Conservation (phyloP, 1,140 invertebrate genomes). For the Papilio polyxenes region DNA sequence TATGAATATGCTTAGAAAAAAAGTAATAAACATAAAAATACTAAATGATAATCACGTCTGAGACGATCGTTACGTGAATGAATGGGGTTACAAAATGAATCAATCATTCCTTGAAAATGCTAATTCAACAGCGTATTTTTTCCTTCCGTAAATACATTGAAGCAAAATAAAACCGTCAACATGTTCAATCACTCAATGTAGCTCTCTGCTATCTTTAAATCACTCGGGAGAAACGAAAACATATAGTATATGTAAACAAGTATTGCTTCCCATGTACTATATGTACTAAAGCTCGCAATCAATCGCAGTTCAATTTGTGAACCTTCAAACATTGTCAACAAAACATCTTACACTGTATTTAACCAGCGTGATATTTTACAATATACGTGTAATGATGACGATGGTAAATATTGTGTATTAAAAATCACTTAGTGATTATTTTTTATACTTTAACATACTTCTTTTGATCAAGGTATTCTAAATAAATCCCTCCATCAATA, state of each 20-base stretch:
- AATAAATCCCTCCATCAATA: no score
- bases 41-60: slow-evolving; percentile 10
- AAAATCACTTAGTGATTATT: no score
- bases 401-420: no score
- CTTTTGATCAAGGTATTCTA: no score
- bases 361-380: background rate
- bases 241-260: slow-evolving; percentile 18
- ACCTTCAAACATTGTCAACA: slow-evolving; percentile 23
- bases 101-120: slow-evolving; percentile 19
- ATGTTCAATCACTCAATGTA: slow-evolving; percentile 28
- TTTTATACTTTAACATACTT: no score
- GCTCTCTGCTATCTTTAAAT: slow-evolving; percentile 38
- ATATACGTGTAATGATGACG: no score
- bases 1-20: no score
- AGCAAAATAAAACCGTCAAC: slow-evolving; percentile 20
- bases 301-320: slow-evolving; percentile 33
- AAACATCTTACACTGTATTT: slow-evolving; percentile 4
- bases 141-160: slow-evolving; percentile 11
- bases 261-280: background rate
- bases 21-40: background rate
- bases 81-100: background rate
- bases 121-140: slow-evolving; percentile 12
- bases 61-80: background rate
- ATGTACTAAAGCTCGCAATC: slow-evolving; percentile 13
- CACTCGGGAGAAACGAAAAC: slow-evolving; percentile 31